Evolutionary conservation across 2,113 vertebrate genomes (phyloP).

Genomic region (Corythornis madagascariensis): DNA sequence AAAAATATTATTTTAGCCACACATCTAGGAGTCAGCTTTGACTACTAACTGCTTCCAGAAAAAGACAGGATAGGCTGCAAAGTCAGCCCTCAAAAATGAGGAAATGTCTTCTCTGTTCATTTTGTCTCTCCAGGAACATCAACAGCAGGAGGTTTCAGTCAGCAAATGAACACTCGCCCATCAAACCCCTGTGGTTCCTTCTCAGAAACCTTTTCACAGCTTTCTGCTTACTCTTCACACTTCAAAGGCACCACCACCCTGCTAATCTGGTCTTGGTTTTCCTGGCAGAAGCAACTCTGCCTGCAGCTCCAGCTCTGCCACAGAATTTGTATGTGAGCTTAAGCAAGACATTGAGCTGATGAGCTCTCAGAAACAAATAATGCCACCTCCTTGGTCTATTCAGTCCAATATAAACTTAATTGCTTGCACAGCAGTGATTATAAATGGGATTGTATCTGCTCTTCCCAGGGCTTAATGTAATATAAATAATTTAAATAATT

Average conservation of each 20-base stretch:
- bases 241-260: background rate
- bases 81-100: background rate
- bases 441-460: background rate
- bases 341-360: background rate
- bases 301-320: background rate
- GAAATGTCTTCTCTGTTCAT: background rate
- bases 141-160: background rate
- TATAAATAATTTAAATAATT: background rate
- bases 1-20: background rate
- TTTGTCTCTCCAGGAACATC: background rate
- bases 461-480: background rate
- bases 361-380: background rate
- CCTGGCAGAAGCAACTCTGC: background rate
- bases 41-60: background rate
- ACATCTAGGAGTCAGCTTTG: background rate
- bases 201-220: background rate
- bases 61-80: background rate
- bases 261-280: background rate
- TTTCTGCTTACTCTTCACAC: background rate
- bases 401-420: background rate
- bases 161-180: background rate
- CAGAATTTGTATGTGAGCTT: background rate
- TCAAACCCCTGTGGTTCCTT: background rate
- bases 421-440: background rate
- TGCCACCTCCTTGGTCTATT: accelerated